These are phyloP conservation scores for Castor canadensis DNA, from an alignment of 2,113 vertebrate species.

Conservation along the genomic window DNA sequence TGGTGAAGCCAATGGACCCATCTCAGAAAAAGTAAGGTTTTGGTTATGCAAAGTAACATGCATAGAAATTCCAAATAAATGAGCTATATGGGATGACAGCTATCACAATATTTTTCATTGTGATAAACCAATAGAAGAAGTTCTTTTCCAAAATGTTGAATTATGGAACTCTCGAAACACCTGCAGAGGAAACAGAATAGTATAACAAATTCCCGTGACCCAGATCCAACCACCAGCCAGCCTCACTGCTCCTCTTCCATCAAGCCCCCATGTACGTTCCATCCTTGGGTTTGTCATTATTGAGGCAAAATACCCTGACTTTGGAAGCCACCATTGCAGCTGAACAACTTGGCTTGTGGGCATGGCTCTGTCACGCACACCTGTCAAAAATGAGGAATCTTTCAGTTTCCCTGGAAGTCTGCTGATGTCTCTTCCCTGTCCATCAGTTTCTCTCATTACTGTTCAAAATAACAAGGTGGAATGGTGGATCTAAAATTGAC, in stretches of 20 bases:
- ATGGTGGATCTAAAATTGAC: neutral
- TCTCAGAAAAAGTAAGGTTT: neutral
- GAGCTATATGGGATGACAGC: neutral
- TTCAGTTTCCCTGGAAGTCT: neutral
- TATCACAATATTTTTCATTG: neutral
- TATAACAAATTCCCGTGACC: neutral
- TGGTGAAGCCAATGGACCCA: neutral
- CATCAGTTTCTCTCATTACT: neutral
- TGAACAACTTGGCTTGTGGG: neutral
- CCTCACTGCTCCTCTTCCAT: neutral
- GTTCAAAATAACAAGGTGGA: neutral
- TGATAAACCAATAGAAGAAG: neutral
- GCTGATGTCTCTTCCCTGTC: neutral
- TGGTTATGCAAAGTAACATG: neutral
- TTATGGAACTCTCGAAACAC: neutral
- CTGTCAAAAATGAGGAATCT: neutral
- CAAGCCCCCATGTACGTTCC: neutral
- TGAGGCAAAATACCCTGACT: neutral
- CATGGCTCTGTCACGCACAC: neutral
- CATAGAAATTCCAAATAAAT: neutral
- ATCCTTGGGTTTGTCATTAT: neutral
- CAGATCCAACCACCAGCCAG: neutral
- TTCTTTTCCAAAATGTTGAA: neutral
- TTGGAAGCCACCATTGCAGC: neutral
- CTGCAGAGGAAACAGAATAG: neutral